Conservation (phyloP, 2,113 vertebrate genomes). For the Sterrhoptilus dennistouni region DNA sequence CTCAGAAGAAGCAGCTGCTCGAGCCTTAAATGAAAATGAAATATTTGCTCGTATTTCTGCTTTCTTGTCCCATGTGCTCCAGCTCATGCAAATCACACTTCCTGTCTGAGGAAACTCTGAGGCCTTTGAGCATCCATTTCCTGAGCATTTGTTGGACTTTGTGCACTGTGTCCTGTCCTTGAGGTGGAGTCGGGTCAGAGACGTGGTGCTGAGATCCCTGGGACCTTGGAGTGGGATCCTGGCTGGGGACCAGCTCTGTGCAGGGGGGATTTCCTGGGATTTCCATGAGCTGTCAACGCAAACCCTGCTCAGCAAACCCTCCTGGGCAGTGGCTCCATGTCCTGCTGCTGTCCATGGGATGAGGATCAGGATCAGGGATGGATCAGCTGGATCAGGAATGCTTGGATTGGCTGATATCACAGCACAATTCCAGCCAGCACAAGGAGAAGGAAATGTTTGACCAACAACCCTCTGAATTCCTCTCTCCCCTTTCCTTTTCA, state of each 20-base stretch:
- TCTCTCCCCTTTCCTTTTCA: background rate
- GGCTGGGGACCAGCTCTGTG: fast-evolving
- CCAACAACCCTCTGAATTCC: background rate
- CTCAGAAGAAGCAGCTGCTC: background rate
- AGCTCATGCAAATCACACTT: background rate
- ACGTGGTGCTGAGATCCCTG: background rate
- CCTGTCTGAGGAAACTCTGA: background rate
- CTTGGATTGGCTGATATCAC: fast-evolving
- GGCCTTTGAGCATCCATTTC: background rate
- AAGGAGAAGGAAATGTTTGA: background rate
- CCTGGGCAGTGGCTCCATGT: background rate
- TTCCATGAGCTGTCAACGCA: fast-evolving
- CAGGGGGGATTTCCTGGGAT: background rate
- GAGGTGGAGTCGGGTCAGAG: fast-evolving
- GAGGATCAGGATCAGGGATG: background rate
- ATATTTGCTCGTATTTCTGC: background rate
- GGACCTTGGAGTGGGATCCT: background rate
- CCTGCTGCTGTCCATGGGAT: fast-evolving
- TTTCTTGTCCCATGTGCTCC: background rate
- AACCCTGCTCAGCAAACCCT: fast-evolving
- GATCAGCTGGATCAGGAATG: background rate
- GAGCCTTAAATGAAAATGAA: background rate
- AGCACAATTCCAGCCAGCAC: background rate
- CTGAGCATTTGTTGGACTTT: background rate
- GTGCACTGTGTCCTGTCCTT: fast-evolving